Base-by-base conservation (phyloP, 2,888 invertebrate species). In the Trissolcus japonicus region DNA sequence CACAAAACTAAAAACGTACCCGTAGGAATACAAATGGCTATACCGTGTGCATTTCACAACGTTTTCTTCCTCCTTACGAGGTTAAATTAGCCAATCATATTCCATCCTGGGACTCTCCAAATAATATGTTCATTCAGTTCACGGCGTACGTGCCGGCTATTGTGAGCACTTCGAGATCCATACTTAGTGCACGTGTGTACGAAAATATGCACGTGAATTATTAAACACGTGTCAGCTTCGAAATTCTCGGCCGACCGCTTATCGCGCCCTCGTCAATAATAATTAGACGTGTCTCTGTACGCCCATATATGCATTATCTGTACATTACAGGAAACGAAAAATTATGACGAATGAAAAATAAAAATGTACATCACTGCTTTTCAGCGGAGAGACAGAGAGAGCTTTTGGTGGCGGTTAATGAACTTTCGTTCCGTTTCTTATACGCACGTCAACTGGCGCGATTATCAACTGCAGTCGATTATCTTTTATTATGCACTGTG, bases 181-280 rank as follows among this genome's bases (percentile, higher is more conserved):
- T 67, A 74, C 68, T 62, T 53, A 41, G 1, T 59, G 63, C 74
- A 75, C 62, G 67, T 68, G 62, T 57, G 57, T 43, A 51, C 41
- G 16, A 51, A 55, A 54, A 53, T 51, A 48, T 46, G 57, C 51
- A 67, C 56, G 60, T 75, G 63, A 68, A 75, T 68, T 68, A 67
- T 75, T 75, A 68, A 75, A 75, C 68, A 68, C 67, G 57, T 75
- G 74, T 63, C 68, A 59, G 59, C 50, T 59, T 53, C 62, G 53
- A 19, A 17, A 41, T 67, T 68, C 59, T 43, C 29, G 41, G 55
- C 51, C 54, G 59, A 68, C 67, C 46, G 41, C 48, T 53, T 17
- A n/a, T 35, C 11, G 35, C 35, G 50, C 63, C 54, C 67, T 54
- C 67, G 46, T 75, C 59, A 62, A 67, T 67, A 63, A 68, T 68